Evolutionary conservation across 1,140 invertebrate species (phyloP), one percentile per base, ranked within the genome.

Genomic region (Metaphire vulgaris): DNA sequence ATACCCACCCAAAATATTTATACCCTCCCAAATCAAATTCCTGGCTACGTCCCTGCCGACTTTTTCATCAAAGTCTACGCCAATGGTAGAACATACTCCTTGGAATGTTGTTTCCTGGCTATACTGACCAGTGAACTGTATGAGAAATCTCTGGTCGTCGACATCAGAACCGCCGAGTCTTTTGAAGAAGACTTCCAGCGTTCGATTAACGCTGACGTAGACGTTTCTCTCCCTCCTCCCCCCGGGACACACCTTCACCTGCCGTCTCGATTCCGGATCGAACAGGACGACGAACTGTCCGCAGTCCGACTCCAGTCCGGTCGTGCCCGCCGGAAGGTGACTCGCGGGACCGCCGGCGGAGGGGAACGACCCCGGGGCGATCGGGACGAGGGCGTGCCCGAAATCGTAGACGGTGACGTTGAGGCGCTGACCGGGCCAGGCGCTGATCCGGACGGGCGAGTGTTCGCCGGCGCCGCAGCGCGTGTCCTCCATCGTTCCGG

Each of bases 371-470:
- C 12, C 74, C 28, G 64, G 31, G 26, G 73, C 21, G 1, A 16
- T 16, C 1, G 1, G 32, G 6, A 32, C 33, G n/a, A n/a, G n/a
- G 30, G 72, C 15, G 29, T 34, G 32, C 14, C 33, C 65, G 34
- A 76, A 76, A 31, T 76, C 70, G 56, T 73, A 76, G 32, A 76
- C 12, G 33, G 75, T 76, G 69, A 76, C 16, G 70, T 76, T 76
- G 56, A 76, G 34, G 29, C 34, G 29, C 29, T 76, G 75, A 1
- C 75, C 75, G 21, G 75, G 70, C 28, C 26, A 33, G 56, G 69
- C 75, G 29, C 14, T 15, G 67, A 76, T 76, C 68, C 29, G 28
- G 56, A 69, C n/a, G 21, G 74, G 74, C 30, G 33, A 70, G 31
- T 28, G 26, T 32, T 72, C 68, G n/a, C n/a, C n/a, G 1, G 28